These are phyloP conservation scores for Craniophora ligustri DNA, from an alignment of 2,888 invertebrate species.

Conservation along the genomic window DNA sequence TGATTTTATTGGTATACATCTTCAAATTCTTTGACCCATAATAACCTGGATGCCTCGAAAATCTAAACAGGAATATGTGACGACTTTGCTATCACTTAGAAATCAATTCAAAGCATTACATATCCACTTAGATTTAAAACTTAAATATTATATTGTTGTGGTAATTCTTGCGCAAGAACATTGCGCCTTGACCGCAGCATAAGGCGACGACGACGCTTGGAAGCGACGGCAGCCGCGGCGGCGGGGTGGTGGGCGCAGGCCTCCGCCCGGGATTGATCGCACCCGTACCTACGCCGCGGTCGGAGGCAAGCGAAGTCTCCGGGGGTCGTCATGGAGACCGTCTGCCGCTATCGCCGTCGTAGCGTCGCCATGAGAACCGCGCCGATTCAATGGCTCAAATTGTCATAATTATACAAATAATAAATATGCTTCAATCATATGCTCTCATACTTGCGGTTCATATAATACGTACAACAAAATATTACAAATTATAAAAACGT, in stretches of 20 bases:
- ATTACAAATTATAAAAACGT: too few species aligned
- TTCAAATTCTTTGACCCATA: too few species aligned
- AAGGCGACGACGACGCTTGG: slow-evolving; percentile 37
- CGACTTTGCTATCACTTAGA: too few species aligned
- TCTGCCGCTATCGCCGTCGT: slow-evolving; percentile 75
- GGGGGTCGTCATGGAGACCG: slow-evolving; percentile 83
- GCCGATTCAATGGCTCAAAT: slow-evolving; percentile 26
- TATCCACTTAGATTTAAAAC: not conserved
- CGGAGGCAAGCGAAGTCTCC: slow-evolving; percentile 70
- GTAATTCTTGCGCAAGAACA: slow-evolving; percentile 48
- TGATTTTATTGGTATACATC: too few species aligned
- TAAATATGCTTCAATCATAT: too few species aligned
- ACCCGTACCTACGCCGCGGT: slow-evolving; percentile 60
- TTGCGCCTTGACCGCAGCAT: slow-evolving; percentile 59
- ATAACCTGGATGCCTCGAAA: too few species aligned
- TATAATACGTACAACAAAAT: too few species aligned
- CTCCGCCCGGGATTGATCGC: slow-evolving; percentile 82
- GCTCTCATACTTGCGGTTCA: too few species aligned
- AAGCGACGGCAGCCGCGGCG: slow-evolving; percentile 45
- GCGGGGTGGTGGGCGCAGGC: slow-evolving; percentile 63
- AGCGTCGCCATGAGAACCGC: slow-evolving; percentile 55
- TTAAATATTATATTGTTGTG: not conserved
- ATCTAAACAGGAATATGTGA: too few species aligned
- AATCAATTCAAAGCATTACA: too few species aligned
- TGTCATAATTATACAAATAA: not conserved